Percentiles rank a stretch among this genome's conserved stretches.
phyloP scores from a whole-genome alignment of 2,888 invertebrate genomes.

The Unio delphinus region DNA sequence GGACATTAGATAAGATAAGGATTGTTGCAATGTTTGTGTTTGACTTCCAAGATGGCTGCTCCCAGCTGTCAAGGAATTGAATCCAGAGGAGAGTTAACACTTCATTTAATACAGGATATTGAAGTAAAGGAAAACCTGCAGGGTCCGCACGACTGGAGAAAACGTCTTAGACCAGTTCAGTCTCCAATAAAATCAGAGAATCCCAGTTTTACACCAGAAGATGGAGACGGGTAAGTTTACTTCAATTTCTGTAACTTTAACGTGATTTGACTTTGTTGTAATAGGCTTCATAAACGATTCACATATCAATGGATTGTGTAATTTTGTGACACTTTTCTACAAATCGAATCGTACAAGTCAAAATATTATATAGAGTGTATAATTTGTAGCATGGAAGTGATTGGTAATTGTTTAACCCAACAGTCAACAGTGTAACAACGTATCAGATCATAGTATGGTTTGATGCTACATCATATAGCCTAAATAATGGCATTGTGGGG shows the following conservation, averaged over 20 bases:
- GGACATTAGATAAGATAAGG: no score
- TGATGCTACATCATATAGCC: no score
- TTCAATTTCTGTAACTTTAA: background rate
- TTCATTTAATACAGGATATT: background rate
- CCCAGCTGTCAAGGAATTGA: background rate
- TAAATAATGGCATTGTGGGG: no score
- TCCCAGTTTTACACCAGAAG: slow-evolving; percentile 1
- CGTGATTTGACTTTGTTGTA: background rate
- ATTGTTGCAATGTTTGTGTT: no score
- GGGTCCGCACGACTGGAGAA: slow-evolving; percentile 66
- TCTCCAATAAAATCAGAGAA: slow-evolving; percentile 29
- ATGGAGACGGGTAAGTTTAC: no score
- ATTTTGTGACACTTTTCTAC: no score
- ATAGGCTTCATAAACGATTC: background rate
- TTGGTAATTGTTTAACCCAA: no score
- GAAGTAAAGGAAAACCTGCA: slow-evolving; percentile 38
- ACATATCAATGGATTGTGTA: background rate
- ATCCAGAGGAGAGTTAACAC: slow-evolving; percentile 1
- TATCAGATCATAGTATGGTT: no score
- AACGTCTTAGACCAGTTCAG: slow-evolving; percentile 54
- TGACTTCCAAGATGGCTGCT: slow-evolving; percentile 25
- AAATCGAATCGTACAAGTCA: no score
- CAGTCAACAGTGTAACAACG: no score
- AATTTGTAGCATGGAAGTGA: no score
- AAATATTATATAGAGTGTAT: no score